Base-by-base conservation (phyloP, 2,797 vertebrate species). In the Siniperca undulata region DNA sequence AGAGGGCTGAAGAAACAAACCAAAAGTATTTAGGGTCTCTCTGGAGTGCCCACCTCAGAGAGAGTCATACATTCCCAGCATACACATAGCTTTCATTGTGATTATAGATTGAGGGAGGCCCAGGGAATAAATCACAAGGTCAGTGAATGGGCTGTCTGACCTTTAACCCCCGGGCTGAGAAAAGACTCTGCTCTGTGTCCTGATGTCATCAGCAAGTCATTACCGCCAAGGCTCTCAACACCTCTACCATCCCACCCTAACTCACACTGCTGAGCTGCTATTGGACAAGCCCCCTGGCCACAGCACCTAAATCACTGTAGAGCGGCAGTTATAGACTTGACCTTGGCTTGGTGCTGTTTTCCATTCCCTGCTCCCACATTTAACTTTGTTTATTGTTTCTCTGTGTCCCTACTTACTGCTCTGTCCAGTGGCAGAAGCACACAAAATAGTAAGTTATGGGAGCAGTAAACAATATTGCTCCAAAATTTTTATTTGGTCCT, bases 181-280 rank as follows among this genome's bases (percentile, higher is more conserved):
- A 93, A 92, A 94, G 88, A 87, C 90, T 89, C 93, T 94, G 92
- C 91, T 89, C 89, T 92, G 72, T 94, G 92, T 94, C 87, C 85
- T 92, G 91, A 93, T 95, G 94, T 94, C 94, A 95, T 95, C 94
- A 91, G 86, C 89, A 80, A 92, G 91, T 93, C 94, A 94, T 95
- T 95, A 95, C 92, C 61, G 8, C 84, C 86, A 81, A 78, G 65
- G 91, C 88, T 91, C 85, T 95, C 93, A 94, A 94, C 93, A 94
- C 94, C 92, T 94, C 92, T 16, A 42, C 80, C 86, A 74, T 80
- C 81, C 83, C 78, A 64, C 82, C 89, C 81, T 76, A 60, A 83
- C 75, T 77, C 85, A 78, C 61, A 62, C 60, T 34, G 65, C 69
- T 12, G 52, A 61, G 77, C 77, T 48, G 48, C 78, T 74, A 86